Percentiles rank a stretch among this genome's conserved stretches.
phyloP scores from a whole-genome alignment of 2,797 vertebrate genomes.

The Pygocentrus nattereri region DNA sequence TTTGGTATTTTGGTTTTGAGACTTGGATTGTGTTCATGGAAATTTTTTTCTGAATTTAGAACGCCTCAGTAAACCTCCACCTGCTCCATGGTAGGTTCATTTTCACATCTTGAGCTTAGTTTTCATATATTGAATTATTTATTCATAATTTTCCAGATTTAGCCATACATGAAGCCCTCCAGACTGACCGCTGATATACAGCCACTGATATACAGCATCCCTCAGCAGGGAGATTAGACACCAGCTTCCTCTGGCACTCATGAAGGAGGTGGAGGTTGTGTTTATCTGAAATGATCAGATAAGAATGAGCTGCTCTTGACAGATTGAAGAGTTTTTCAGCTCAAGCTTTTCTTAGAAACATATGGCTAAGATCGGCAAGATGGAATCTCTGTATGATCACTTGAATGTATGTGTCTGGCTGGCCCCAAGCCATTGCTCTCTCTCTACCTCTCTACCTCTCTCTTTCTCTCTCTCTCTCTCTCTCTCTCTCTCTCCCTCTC shows the following conservation, averaged over 20 bases:
- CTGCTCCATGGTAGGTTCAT: too few relatives aligned
- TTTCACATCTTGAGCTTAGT: too few relatives aligned
- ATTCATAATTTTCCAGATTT: background rate
- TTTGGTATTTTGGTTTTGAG: too few relatives aligned
- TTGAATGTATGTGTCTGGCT: background rate
- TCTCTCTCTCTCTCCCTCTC: slow-evolving; percentile 17
- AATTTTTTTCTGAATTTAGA: too few relatives aligned
- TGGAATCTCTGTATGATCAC: slow-evolving; percentile 3
- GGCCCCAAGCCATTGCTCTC: background rate
- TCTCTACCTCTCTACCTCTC: slow-evolving; percentile 14
- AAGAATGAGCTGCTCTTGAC: slow-evolving; percentile 43
- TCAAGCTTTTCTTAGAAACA: slow-evolving; percentile 32
- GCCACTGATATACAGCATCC: slow-evolving; percentile 29
- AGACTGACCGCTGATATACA: slow-evolving; percentile 33
- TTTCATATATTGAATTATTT: too few relatives aligned
- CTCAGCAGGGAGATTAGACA: slow-evolving; percentile 34
- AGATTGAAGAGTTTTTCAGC: slow-evolving; percentile 53
- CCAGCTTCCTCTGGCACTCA: background rate
- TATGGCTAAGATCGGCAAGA: background rate
- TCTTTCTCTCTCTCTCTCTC: slow-evolving; percentile 29
- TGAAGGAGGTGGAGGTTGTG: slow-evolving; percentile 24
- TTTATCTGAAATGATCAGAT: slow-evolving; percentile 35
- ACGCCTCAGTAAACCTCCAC: too few relatives aligned
- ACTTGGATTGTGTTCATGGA: too few relatives aligned
- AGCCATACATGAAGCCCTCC: slow-evolving; percentile 1